A percentile compares a stretch with the other conserved stretches of the same genome.
These are phyloP conservation scores for Drosophila affinis DNA, from an alignment of 2,888 invertebrate genomes.

Conservation along the genomic window DNA sequence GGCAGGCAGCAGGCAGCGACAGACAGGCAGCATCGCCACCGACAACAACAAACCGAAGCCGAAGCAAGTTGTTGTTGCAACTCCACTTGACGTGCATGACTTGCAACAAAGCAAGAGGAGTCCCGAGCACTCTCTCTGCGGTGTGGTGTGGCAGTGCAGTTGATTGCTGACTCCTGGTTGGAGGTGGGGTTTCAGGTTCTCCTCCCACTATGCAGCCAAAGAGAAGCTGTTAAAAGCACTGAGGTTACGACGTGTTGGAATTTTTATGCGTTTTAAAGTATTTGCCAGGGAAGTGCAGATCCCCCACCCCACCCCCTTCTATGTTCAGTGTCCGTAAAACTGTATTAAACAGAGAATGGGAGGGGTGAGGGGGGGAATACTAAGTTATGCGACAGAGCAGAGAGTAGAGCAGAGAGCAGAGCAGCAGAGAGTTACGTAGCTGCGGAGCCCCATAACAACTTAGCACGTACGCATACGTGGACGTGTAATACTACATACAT, in stretches of 20 bases:
- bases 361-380: slow-evolving; percentile 35
- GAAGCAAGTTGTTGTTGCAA: slow-evolving; percentile 22
- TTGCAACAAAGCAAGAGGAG: slow-evolving; percentile 68
- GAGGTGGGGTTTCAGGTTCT: slow-evolving; percentile 11
- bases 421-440: slow-evolving; percentile 61
- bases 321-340: slow-evolving; percentile 61
- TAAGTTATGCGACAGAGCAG: slow-evolving; percentile 70
- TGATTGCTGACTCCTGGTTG: slow-evolving; percentile 64
- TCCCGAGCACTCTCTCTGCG: slow-evolving; percentile 10
- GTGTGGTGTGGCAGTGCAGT: slow-evolving; percentile 41
- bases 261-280: slow-evolving; percentile 78
- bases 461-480: slow-evolving; percentile 40
- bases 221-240: slow-evolving; percentile 62
- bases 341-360: slow-evolving; percentile 65
- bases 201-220: neutral
- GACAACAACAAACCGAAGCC: slow-evolving; percentile 5
- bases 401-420: slow-evolving; percentile 54
- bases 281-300: slow-evolving; percentile 45
- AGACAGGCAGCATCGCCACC: slow-evolving; percentile 32
- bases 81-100: slow-evolving; percentile 72
- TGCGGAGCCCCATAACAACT: slow-evolving; percentile 53
- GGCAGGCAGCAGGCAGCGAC: slow-evolving; percentile 28
- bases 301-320: neutral
- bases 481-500: slow-evolving; percentile 12
- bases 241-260: slow-evolving; percentile 77